Conservation (phyloP, 2,888 invertebrate genomes). For the Phymatocera aterrima region DNA sequence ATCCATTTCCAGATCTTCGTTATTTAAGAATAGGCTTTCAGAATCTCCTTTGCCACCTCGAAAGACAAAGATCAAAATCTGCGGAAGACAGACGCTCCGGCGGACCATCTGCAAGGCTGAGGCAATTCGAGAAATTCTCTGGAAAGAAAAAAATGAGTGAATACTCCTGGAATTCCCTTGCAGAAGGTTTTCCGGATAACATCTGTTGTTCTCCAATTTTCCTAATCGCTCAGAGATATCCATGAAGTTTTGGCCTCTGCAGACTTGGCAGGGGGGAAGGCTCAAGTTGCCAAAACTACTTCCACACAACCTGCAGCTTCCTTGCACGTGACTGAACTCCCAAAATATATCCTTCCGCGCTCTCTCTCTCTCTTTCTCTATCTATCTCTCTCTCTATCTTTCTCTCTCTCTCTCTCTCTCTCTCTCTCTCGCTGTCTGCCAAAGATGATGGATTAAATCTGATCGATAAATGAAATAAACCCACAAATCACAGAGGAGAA, state of each 20-base stretch:
- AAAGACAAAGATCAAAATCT: background rate
- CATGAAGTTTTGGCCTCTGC: background rate
- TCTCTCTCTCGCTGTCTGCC: background rate
- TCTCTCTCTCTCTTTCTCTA: background rate
- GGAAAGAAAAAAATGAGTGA: background rate
- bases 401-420: background rate
- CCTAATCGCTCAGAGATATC: constrained; percentile 10
- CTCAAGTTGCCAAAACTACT: background rate
- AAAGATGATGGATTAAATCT: background rate
- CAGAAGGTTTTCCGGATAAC: constrained; percentile 2
- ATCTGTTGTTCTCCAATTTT: constrained; percentile 37
- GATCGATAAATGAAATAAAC: background rate
- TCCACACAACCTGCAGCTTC: background rate
- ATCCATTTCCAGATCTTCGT: background rate
- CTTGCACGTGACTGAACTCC: constrained; percentile 21
- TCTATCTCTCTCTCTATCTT: background rate
- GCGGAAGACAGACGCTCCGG: background rate
- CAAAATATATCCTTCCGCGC: background rate
- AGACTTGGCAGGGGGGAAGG: background rate
- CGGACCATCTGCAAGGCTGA: constrained; percentile 15
- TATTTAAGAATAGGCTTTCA: background rate
- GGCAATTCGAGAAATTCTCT: background rate
- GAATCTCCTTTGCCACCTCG: background rate
- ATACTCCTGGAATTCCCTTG: background rate
- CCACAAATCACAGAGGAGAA: background rate